These are phyloP conservation scores for Trigoniulus corallinus DNA, from an alignment of 1,140 invertebrate species.

Conservation along the genomic window DNA sequence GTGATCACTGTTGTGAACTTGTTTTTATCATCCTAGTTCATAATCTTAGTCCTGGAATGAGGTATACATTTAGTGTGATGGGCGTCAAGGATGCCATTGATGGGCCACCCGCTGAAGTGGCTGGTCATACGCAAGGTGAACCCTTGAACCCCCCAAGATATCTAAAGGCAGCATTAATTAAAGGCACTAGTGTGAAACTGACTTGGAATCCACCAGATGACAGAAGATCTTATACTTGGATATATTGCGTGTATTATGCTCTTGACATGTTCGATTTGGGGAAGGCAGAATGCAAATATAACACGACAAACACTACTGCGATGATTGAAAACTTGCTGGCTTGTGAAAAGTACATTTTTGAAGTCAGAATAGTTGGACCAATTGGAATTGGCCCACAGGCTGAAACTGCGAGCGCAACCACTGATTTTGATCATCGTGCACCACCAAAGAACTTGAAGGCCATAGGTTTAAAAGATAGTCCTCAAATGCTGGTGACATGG, in stretches of 20 bases:
- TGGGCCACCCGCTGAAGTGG: constrained; percentile 35
- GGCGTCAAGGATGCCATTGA: constrained; percentile 39
- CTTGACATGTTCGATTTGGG: neutral
- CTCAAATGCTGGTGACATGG: constrained; percentile 30
- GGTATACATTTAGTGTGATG: constrained; percentile 39
- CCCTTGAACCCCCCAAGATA: constrained; percentile 15
- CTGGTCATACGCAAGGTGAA: constrained; percentile 34
- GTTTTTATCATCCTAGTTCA: constrained; percentile 21
- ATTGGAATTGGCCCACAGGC: neutral
- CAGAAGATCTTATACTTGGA: neutral
- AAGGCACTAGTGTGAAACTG: neutral
- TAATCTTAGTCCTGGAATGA: constrained; percentile 38
- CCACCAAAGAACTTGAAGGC: constrained; percentile 20
- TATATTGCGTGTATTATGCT: constrained; percentile 3
- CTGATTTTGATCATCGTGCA: neutral
- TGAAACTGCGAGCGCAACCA: neutral
- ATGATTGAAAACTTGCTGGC: neutral
- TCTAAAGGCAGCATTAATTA: constrained; percentile 21
- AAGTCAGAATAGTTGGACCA: neutral
- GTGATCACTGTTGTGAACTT: neutral
- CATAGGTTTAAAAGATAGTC: constrained; percentile 15
- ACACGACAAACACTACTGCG: neutral
- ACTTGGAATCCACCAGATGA: constrained; percentile 2
- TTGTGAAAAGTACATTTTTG: constrained; percentile 4
- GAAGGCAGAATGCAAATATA: neutral